Conservation (phyloP, 2,113 vertebrate species). For the Marmota monax region DNA sequence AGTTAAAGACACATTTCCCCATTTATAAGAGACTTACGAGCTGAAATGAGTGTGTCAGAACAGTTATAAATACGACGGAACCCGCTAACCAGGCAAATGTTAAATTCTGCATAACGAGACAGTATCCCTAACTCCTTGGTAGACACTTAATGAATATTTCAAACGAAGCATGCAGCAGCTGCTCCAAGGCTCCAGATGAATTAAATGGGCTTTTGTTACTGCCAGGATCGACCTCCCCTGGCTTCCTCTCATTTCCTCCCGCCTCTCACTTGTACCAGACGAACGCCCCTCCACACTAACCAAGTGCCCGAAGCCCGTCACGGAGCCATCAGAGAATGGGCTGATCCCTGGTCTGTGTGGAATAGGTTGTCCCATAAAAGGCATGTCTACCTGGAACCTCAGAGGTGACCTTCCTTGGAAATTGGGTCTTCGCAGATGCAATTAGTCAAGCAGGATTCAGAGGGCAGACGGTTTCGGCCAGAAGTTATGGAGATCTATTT, state of each 20-base stretch:
- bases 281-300: neutral
- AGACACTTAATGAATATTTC: slow-evolving; percentile 73
- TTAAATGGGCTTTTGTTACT: slow-evolving; percentile 32
- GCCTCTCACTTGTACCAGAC: neutral
- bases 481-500: neutral
- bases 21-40: slow-evolving; percentile 62
- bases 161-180: neutral
- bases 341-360: accelerated
- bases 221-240: slow-evolving; percentile 2
- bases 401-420: neutral
- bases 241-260: neutral
- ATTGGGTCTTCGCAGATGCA: neutral
- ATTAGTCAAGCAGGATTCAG: neutral
- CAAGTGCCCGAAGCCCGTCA: neutral
- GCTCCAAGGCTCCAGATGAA: slow-evolving; percentile 23
- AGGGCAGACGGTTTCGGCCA: neutral
- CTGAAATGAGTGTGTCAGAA: slow-evolving; percentile 27
- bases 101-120: slow-evolving; percentile 55
- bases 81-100: neutral
- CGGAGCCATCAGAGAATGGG: accelerated
- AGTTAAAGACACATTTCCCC: slow-evolving; percentile 74
- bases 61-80: slow-evolving; percentile 40
- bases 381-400: neutral
- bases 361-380: neutral
- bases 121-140: neutral